Conservation (phyloP, 2,888 invertebrate species). For the Ochropleura leucogaster region DNA sequence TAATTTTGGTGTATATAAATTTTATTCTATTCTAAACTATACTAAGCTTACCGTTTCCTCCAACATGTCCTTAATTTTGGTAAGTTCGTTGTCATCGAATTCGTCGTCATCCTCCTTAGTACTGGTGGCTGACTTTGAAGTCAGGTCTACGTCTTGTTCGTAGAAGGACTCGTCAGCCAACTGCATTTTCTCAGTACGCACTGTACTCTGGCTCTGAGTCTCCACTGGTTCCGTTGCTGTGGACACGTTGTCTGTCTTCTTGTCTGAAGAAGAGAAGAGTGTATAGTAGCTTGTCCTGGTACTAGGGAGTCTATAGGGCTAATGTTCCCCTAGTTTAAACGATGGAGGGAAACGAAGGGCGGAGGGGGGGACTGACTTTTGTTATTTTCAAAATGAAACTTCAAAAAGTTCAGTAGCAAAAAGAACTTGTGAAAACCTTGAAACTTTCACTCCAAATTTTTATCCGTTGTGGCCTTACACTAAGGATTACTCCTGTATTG, state of each 20-base stretch:
- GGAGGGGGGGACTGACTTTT: background rate
- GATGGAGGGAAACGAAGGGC: no score
- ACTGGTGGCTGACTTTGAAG: conserved; percentile 74
- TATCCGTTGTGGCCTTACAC: no score
- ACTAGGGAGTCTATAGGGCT: background rate
- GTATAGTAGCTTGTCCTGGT: background rate
- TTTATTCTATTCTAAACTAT: background rate
- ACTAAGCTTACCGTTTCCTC: conserved; percentile 82
- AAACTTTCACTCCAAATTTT: no score
- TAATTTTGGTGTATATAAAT: no score
- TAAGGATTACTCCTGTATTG: no score
- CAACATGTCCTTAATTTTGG: conserved; percentile 83
- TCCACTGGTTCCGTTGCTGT: conserved; percentile 76
- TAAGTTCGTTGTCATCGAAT: conserved; percentile 82
- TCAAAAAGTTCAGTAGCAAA: background rate
- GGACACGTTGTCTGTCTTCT: conserved; percentile 80
- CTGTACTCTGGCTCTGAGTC: conserved; percentile 69
- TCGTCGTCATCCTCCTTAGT: conserved; percentile 85
- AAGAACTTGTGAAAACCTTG: no score
- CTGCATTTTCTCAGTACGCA: conserved; percentile 59
- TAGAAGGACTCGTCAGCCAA: conserved; percentile 70
- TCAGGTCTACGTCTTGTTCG: conserved; percentile 76
- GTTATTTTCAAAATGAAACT: background rate
- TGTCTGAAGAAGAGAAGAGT: conserved; percentile 71
- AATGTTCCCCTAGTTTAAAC: background rate